Conservation (phyloP, 2,888 invertebrate species). For the Acanthosepion lycidas region DNA sequence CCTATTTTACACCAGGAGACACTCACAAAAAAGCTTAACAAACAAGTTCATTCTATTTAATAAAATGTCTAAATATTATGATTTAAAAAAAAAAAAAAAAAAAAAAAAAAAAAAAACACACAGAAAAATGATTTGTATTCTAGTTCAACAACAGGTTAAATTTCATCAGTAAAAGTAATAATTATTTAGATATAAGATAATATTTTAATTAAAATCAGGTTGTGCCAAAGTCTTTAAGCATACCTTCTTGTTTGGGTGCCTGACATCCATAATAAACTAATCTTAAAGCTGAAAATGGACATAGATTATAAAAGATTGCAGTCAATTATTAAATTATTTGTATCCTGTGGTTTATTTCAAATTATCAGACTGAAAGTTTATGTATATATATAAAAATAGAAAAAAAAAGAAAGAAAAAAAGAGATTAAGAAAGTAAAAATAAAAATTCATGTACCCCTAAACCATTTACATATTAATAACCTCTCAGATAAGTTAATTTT, state of each 20-base stretch:
- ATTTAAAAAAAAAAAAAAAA: too few species aligned
- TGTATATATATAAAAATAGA: not conserved
- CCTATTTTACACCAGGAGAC: too few species aligned
- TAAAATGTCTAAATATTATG: too few species aligned
- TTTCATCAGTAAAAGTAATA: too few species aligned
- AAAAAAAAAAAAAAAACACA: too few species aligned
- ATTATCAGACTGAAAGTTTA: not conserved
- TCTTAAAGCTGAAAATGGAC: slow-evolving; percentile 40
- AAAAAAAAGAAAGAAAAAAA: not conserved
- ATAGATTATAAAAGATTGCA: not conserved
- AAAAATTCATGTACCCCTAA: too few species aligned
- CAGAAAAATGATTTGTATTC: too few species aligned
- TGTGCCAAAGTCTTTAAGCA: not conserved
- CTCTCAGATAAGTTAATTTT: not conserved
- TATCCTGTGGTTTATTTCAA: not conserved
- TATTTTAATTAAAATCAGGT: not conserved
- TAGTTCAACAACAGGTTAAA: too few species aligned
- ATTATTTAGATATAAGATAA: too few species aligned
- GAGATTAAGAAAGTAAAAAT: too few species aligned
- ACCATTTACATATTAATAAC: not conserved
- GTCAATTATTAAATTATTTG: not conserved
- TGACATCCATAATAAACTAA: slow-evolving; percentile 44
- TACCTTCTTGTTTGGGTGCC: not conserved
- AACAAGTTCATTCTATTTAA: too few species aligned
- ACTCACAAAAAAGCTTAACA: too few species aligned